phyloP scores from a whole-genome alignment of 2,888 invertebrate species.

The Eulithis prunata region DNA sequence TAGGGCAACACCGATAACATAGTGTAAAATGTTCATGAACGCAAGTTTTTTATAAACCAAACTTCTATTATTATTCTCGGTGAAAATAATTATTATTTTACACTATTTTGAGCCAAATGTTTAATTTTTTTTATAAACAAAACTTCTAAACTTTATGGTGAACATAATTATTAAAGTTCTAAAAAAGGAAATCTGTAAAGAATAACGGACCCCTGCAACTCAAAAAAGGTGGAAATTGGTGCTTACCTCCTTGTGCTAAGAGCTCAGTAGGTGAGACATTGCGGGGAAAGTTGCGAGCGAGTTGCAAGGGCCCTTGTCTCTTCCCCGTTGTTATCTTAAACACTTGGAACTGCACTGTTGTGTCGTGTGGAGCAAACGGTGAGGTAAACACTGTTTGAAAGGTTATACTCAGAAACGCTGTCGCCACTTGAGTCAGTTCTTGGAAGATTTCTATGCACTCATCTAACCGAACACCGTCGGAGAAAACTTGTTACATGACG shows the following conservation, averaged over 20 bases:
- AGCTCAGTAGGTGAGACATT: slow-evolving; percentile 53
- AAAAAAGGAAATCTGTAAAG: no score
- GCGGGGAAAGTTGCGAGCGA: slow-evolving; percentile 58
- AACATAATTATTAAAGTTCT: no score
- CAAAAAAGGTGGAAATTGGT: background rate
- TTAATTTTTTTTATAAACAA: no score
- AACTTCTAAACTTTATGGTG: no score
- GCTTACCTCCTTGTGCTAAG: slow-evolving; percentile 7
- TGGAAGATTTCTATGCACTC: background rate
- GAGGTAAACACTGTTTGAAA: slow-evolving; percentile 27
- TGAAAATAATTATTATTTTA: background rate
- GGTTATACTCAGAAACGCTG: slow-evolving; percentile 7
- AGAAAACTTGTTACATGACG: background rate
- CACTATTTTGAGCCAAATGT: no score
- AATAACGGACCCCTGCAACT: no score
- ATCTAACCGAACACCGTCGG: background rate
- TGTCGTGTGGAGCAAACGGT: slow-evolving; percentile 44
- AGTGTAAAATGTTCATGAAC: no score
- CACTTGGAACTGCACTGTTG: slow-evolving; percentile 58
- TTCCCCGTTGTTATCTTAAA: slow-evolving; percentile 70
- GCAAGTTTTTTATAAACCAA: no score
- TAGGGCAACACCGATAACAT: no score
- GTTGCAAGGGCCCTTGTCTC: slow-evolving; percentile 66
- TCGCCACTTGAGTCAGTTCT: background rate
- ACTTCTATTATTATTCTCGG: background rate